These are phyloP conservation scores for Candidula unifasciata DNA, from an alignment of 2,888 invertebrate species.

Conservation along the genomic window DNA sequence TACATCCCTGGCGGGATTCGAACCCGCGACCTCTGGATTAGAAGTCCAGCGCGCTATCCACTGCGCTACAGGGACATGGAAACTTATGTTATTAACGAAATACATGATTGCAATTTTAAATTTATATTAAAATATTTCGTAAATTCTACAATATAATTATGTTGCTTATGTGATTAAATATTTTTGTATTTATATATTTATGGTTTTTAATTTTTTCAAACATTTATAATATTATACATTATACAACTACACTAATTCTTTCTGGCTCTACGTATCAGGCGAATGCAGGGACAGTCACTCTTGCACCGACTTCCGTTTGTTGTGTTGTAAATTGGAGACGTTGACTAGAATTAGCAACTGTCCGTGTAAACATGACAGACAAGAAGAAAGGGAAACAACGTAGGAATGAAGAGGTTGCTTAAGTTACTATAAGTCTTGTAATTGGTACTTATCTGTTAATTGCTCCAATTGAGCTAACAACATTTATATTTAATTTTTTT, in stretches of 20 bases:
- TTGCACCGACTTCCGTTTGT: slow-evolving; percentile 22
- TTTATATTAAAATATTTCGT: too few species aligned
- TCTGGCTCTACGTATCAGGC: too few species aligned
- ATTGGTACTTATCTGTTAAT: background rate
- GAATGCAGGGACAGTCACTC: background rate
- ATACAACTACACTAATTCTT: too few species aligned
- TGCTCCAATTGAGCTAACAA: too few species aligned
- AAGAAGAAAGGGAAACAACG: slow-evolving; percentile 53
- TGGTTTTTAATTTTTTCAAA: too few species aligned
- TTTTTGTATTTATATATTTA: too few species aligned
- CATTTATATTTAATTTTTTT: too few species aligned
- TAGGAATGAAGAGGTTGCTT: slow-evolving; percentile 53
- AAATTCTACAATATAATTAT: too few species aligned
- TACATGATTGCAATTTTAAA: too few species aligned
- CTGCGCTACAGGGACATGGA: slow-evolving; percentile 40
- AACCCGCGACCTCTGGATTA: slow-evolving; percentile 45
- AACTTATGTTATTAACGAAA: background rate
- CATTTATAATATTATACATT: too few species aligned
- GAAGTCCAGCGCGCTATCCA: slow-evolving; percentile 43
- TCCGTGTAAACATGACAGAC: slow-evolving; percentile 51
- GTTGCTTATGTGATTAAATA: too few species aligned
- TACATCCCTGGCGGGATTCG: slow-evolving; percentile 45
- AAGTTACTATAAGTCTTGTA: background rate
- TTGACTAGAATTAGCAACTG: background rate
- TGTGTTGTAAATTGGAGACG: slow-evolving; percentile 31